Percentiles rank a stretch among this genome's conserved stretches.
phyloP scores from a whole-genome alignment of 2,888 invertebrate species.

The Sabatieria punctata region DNA sequence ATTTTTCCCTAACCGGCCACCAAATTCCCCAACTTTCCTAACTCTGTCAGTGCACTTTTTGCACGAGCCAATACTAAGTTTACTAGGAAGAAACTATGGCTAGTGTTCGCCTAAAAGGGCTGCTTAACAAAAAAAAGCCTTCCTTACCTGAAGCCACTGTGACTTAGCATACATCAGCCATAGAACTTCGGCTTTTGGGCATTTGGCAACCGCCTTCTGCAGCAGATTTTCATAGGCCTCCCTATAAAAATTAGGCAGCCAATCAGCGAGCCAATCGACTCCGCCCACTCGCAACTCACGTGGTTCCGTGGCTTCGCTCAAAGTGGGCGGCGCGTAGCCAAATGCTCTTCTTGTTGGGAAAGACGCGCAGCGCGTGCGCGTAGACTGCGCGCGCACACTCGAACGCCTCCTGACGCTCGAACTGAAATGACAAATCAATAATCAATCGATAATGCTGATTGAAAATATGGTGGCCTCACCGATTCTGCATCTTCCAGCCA shows the following conservation, averaged over 20 bases:
- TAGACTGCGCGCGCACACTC: slow-evolving; percentile 94
- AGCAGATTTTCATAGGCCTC: slow-evolving; percentile 74
- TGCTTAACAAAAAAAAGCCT: slow-evolving; percentile 14
- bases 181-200: slow-evolving; percentile 87
- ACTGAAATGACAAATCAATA: slow-evolving; percentile 40
- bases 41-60: too few species aligned
- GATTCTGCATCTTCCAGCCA: slow-evolving; percentile 98
- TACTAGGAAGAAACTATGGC: too few species aligned
- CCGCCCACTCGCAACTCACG: slow-evolving; percentile 25
- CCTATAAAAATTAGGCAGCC: slow-evolving; percentile 40
- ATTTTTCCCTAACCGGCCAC: too few species aligned
- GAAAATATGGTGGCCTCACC: slow-evolving; percentile 20
- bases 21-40: too few species aligned
- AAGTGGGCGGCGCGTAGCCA: slow-evolving; percentile 93
- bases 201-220: slow-evolving; percentile 84
- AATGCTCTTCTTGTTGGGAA: slow-evolving; percentile 80
- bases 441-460: not conserved
- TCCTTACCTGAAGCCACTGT: slow-evolving; percentile 78
- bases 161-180: slow-evolving; percentile 99
- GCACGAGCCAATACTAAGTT: too few species aligned
- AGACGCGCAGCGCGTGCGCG: slow-evolving; percentile 69
- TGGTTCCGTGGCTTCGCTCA: slow-evolving; percentile 81
- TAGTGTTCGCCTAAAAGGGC: too few species aligned
- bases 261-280: too few species aligned
- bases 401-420: slow-evolving; percentile 68